Base-by-base conservation (phyloP, 2,113 vertebrate species). In the Pachyramphus minor region DNA sequence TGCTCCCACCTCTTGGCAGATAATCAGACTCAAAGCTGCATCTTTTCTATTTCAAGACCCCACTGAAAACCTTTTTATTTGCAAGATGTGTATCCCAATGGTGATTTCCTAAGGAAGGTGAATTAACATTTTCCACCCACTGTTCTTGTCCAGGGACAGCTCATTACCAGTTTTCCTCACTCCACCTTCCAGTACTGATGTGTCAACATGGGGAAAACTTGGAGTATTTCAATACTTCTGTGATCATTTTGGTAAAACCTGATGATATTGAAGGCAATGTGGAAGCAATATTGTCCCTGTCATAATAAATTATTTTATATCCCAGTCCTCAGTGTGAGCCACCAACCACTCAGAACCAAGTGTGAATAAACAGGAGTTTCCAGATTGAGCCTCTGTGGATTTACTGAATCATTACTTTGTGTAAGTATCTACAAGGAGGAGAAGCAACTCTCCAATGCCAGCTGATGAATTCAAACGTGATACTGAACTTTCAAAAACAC, bases 371-470 rank as follows among this genome's bases (percentile, higher is more conserved):
- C 1, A 74, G 58, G 59, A 31, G 11, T 45, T 28, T 71, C n/a
- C n/a, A 71, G 25, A 23, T 21, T 5, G 22, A 22, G 25, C 5
- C 10, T 5, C 3, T 2, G 19, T 16, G 33, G 60, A 23, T 5
- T 45, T 80, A 30, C 3, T 64, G n/a, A 49, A 42, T 16, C 4
- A 0, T 22, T 63, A 6, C 58, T 24, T 2, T 0, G 0, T 56
- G 55, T 41, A 14, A 80, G 71, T 23, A 44, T 6, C 55, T 45
- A 31, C 84, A 87, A 24, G 5, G n/a, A 91, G 58, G 41, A 91
- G 59, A 49, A 45, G 7, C 15, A 9, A 8, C 0, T 21, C 75
- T 64, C 67, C 58, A 39, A 3, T 5, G 4, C 37, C 8, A 19
- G 60, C 53, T 59, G 64, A 19, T 24, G 55, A 44, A 90, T 60